These are phyloP conservation scores for Gastrophryne carolinensis DNA, from an alignment of 2,797 vertebrate species.

Conservation along the genomic window DNA sequence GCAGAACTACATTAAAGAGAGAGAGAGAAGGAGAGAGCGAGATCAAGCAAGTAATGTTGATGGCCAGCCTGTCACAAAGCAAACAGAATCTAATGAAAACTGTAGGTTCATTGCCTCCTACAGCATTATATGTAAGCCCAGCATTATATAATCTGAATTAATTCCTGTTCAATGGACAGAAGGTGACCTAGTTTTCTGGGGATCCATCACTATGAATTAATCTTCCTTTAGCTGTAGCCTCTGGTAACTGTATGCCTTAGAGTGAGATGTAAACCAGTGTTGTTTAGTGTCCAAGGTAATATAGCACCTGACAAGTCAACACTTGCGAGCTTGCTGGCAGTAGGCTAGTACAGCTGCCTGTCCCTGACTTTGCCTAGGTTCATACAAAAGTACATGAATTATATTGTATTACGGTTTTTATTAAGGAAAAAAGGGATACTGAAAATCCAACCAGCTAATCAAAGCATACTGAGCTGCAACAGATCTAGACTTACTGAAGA, in stretches of 20 bases:
- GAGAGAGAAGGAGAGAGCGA: too few species aligned
- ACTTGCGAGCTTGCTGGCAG: too few species aligned
- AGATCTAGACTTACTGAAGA: too few species aligned
- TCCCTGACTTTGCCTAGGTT: too few species aligned
- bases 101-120: background rate
- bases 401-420: too few species aligned
- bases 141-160: slow-evolving; percentile 30
- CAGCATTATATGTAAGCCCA: background rate
- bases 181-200: slow-evolving; percentile 56
- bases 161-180: slow-evolving; percentile 53
- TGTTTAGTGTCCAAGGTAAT: background rate
- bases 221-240: slow-evolving; percentile 31
- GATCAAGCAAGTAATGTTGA: background rate
- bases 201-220: slow-evolving; percentile 54
- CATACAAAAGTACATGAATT: too few species aligned
- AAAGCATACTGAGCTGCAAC: too few species aligned
- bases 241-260: slow-evolving; percentile 21
- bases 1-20: background rate
- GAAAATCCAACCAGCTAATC: too few species aligned
- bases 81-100: background rate
- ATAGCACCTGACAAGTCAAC: too few species aligned
- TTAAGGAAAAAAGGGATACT: too few species aligned
- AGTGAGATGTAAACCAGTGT: background rate
- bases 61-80: background rate
- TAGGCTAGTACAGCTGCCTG: too few species aligned